These are phyloP conservation scores for Barnardius zonarius DNA, from an alignment of 2,113 vertebrate genomes.

Conservation along the genomic window DNA sequence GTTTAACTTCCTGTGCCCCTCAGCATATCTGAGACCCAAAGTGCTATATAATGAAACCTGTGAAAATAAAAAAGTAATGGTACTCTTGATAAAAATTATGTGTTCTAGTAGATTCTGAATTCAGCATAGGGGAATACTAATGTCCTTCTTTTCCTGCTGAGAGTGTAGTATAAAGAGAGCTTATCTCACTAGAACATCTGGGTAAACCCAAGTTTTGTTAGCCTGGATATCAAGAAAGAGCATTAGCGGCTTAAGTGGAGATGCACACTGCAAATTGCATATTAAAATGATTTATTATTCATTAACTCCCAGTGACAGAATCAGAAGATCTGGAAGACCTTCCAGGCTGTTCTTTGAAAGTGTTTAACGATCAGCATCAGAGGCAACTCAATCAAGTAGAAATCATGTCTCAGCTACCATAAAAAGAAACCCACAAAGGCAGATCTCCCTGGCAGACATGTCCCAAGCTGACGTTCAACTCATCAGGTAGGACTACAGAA, in stretches of 20 bases:
- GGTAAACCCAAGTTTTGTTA: background rate
- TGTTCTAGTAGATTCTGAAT: constrained; percentile 14
- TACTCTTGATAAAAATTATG: constrained; percentile 45
- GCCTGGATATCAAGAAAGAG: constrained; percentile 16
- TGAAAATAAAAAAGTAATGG: constrained; percentile 33
- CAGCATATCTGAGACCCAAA: constrained; percentile 55
- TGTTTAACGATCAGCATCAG: background rate
- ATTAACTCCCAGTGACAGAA: constrained; percentile 6
- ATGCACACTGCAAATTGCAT: constrained; percentile 34
- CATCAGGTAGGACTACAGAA: background rate
- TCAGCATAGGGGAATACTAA: constrained; percentile 22
- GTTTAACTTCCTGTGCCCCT: constrained; percentile 63
- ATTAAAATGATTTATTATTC: constrained; percentile 56
- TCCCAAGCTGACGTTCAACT: background rate
- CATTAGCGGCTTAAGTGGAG: background rate
- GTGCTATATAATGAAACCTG: constrained; percentile 34
- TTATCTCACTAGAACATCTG: constrained; percentile 28
- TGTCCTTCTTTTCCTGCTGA: background rate
- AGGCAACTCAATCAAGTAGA: background rate
- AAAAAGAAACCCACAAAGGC: background rate
- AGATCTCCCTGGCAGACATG: background rate
- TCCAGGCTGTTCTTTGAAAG: constrained; percentile 8
- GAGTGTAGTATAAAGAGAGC: background rate
- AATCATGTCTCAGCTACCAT: background rate
- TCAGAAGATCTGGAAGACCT: background rate